phyloP scores from a whole-genome alignment of 2,797 vertebrate species.

The Potorous gilbertii region DNA sequence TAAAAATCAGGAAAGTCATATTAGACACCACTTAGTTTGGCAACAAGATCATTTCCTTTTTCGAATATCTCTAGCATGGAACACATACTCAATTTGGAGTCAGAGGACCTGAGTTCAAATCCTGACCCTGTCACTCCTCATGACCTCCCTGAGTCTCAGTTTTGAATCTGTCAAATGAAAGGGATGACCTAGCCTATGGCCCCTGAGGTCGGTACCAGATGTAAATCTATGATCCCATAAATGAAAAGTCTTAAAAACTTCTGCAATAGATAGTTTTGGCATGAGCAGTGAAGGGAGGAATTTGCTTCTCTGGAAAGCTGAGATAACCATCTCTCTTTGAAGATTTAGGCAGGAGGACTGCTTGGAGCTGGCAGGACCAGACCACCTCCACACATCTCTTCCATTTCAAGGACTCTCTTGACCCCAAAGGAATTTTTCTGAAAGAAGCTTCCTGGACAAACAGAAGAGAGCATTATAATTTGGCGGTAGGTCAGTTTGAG shows the following conservation, averaged over 20 bases:
- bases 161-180: neutral
- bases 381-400: constrained; percentile 8
- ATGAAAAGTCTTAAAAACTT: neutral
- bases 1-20: neutral
- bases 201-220: neutral
- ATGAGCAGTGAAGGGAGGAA: neutral
- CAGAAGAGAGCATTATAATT: constrained; percentile 6
- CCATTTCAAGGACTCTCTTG: constrained; percentile 2
- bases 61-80: neutral
- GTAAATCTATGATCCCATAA: neutral
- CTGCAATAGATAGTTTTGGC: neutral
- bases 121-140: neutral
- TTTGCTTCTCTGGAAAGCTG: neutral
- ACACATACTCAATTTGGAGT: neutral
- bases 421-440: constrained; percentile 9
- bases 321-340: neutral
- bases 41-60: neutral
- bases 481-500: constrained; percentile 15
- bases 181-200: neutral
- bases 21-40: neutral
- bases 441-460: constrained; percentile 12
- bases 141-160: neutral
- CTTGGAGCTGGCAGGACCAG: neutral
- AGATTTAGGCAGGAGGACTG: neutral
- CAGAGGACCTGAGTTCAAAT: neutral